Evolutionary conservation across 2,888 invertebrate genomes (phyloP).

Genomic region (Dynastes grantii): DNA sequence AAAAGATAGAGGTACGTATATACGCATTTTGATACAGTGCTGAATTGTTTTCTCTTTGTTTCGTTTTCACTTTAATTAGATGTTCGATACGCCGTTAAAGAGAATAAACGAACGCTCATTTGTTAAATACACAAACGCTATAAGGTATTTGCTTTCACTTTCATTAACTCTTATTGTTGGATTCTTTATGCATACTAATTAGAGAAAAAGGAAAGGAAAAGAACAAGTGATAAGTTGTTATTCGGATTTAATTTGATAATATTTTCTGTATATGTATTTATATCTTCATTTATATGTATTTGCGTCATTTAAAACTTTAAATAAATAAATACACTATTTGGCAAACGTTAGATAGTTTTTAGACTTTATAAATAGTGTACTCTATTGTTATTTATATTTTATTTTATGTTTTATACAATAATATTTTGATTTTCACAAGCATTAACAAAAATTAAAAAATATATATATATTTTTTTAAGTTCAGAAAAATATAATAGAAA

Average conservation of each 20-base stretch:
- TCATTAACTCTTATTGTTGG: constrained; percentile 11
- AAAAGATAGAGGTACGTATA: constrained; percentile 78
- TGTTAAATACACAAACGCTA: not conserved
- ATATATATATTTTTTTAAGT: too few species aligned
- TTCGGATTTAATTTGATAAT: not conserved
- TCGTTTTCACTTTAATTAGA: constrained; percentile 32
- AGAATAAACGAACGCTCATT: constrained; percentile 27
- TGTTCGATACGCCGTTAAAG: constrained; percentile 11
- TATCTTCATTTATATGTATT: not conserved
- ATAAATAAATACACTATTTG: too few species aligned
- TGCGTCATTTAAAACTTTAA: too few species aligned
- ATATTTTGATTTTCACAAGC: too few species aligned
- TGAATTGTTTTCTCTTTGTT: constrained; percentile 20
- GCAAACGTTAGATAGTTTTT: too few species aligned
- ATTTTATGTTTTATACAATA: too few species aligned
- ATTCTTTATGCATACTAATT: constrained; percentile 18
- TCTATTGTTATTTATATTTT: too few species aligned
- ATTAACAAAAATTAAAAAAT: too few species aligned
- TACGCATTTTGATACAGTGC: not conserved
- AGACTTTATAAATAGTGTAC: too few species aligned
- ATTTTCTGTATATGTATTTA: not conserved
- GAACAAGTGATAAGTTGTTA: not conserved
- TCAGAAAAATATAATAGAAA: too few species aligned
- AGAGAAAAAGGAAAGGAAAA: not conserved
- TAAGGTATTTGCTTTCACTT: constrained; percentile 41